Conservation (phyloP, 2,797 vertebrate species). For the Xiphophorus birchmanni region DNA sequence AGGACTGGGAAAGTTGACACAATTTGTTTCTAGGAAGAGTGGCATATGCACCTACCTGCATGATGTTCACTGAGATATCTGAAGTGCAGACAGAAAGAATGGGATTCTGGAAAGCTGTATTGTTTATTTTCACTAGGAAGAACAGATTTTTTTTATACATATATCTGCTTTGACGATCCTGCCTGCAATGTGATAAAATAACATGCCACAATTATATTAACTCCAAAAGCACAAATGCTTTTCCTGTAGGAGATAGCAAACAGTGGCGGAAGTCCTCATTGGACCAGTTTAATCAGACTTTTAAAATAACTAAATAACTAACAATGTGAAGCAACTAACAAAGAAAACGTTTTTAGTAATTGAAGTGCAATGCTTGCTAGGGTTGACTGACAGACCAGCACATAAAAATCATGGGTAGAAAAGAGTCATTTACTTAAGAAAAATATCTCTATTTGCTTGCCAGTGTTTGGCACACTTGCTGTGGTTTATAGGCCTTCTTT, state of each 20-base stretch:
- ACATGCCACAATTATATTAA: background rate
- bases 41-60: background rate
- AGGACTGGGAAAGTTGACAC: background rate
- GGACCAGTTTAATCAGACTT: constrained; percentile 52
- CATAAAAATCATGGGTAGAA: constrained; percentile 45
- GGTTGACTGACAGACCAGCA: constrained; percentile 45
- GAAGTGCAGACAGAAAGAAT: background rate
- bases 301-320: constrained; percentile 73
- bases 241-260: background rate
- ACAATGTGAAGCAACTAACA: constrained; percentile 62
- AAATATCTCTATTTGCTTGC: constrained; percentile 72
- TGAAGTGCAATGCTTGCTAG: constrained; percentile 56
- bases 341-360: constrained; percentile 28
- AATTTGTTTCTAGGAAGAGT: background rate
- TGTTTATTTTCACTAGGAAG: background rate
- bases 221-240: background rate
- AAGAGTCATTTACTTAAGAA: constrained; percentile 69
- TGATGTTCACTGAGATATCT: background rate
- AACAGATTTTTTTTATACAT: background rate
- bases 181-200: background rate
- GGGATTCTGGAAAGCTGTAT: background rate
- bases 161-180: background rate
- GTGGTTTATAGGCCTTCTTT: constrained; percentile 82
- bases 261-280: background rate
- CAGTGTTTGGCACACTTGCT: constrained; percentile 78